Evolutionary conservation across 2,797 vertebrate genomes (phyloP).

Genomic region (Cossypha heuglini): DNA sequence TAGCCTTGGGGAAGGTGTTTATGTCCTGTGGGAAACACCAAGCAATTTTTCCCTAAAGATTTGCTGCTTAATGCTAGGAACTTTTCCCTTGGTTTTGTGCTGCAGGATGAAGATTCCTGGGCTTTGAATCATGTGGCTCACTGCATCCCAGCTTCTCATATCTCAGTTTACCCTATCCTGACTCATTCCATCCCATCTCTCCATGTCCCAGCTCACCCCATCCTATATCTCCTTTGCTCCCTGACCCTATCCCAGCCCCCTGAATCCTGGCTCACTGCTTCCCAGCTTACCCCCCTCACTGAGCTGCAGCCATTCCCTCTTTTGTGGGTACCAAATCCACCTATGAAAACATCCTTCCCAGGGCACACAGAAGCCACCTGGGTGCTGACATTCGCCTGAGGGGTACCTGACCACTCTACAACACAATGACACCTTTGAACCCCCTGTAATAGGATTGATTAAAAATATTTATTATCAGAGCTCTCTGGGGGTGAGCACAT

Average conservation of each 20-base stretch:
- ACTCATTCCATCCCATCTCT: not conserved
- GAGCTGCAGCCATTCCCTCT: not conserved
- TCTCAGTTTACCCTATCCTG: not conserved
- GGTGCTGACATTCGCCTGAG: not conserved
- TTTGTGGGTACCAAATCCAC: not conserved
- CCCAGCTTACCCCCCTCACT: not conserved
- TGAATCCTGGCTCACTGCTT: not conserved
- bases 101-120: not conserved
- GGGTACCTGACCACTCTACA: not conserved
- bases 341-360: not conserved
- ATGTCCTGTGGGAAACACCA: not conserved
- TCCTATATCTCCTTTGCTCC: not conserved
- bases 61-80: not conserved
- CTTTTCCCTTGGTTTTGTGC: not conserved
- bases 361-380: not conserved
- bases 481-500: rapidly evolving
- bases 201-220: not conserved
- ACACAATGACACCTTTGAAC: not conserved
- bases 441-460: not conserved
- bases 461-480: not conserved
- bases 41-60: not conserved
- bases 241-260: not conserved
- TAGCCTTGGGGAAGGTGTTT: not conserved
- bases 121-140: not conserved
- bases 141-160: not conserved